Conservation (phyloP, 2,113 vertebrate genomes). For the Lynx canadensis region DNA sequence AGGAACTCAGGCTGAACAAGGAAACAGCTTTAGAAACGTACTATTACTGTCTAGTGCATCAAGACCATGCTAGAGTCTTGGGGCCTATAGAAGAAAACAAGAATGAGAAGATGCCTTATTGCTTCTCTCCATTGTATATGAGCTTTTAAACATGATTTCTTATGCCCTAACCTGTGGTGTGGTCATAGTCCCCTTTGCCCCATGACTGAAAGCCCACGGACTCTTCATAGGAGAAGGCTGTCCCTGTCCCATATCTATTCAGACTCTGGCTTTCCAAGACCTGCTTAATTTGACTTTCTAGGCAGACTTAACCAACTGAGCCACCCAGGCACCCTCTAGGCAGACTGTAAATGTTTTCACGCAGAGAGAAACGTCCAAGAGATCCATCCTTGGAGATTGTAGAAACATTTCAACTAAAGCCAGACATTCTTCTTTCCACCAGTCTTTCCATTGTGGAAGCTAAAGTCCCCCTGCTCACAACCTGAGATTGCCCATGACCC, state of each 20-base stretch:
- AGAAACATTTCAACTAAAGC: slow-evolving; percentile 18
- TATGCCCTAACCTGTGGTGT: neutral
- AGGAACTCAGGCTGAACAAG: neutral
- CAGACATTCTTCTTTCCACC: neutral
- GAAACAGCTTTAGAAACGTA: neutral
- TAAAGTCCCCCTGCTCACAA: neutral
- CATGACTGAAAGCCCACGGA: neutral
- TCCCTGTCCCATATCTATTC: neutral
- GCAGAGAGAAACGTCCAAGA: slow-evolving; percentile 1
- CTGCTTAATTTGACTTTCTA: slow-evolving; percentile 23
- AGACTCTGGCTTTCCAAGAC: neutral
- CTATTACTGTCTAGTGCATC: neutral
- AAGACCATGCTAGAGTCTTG: neutral
- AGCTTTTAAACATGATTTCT: slow-evolving; percentile 7
- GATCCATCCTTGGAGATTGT: neutral
- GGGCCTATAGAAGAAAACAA: neutral
- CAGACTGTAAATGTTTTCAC: neutral
- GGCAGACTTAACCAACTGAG: neutral
- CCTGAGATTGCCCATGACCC: neutral
- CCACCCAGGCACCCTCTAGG: neutral
- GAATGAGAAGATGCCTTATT: neutral
- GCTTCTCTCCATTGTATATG: neutral
- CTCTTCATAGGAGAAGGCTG: neutral
- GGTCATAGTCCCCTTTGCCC: neutral
- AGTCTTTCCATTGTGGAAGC: neutral